phyloP scores from a whole-genome alignment of 2,113 vertebrate genomes.

The Merops nubicus region DNA sequence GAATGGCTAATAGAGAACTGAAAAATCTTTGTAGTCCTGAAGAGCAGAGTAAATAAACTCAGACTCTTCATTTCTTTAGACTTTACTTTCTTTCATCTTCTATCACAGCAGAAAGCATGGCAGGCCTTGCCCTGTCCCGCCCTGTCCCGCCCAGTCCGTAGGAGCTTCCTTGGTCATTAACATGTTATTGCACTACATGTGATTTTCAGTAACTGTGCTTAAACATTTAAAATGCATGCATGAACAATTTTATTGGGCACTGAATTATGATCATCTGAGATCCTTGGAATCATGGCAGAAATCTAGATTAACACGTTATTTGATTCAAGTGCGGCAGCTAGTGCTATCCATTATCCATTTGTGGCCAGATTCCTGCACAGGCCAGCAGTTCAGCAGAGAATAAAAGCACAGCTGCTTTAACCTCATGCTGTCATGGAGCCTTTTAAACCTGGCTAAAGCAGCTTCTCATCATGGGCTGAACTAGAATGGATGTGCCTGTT shows the following conservation, averaged over 20 bases:
- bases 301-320: not conserved
- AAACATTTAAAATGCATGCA: not conserved
- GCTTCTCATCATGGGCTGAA: not conserved
- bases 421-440: not conserved
- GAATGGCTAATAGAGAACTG: not conserved
- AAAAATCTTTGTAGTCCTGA: not conserved
- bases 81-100: not conserved
- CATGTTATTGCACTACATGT: accelerated
- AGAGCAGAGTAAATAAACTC: not conserved
- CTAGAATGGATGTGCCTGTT: not conserved
- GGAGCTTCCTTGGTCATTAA: not conserved
- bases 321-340: not conserved
- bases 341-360: not conserved
- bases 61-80: not conserved
- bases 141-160: accelerated
- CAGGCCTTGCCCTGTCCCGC: accelerated
- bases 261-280: slow-evolving; percentile 9
- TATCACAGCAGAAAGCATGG: not conserved
- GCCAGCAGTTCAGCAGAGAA: not conserved
- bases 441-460: not conserved
- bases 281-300: not conserved
- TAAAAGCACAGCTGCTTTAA: not conserved
- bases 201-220: not conserved
- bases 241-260: not conserved
- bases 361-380: not conserved